Conservation (phyloP, 2,113 vertebrate genomes). For the Sorex araneus region DNA sequence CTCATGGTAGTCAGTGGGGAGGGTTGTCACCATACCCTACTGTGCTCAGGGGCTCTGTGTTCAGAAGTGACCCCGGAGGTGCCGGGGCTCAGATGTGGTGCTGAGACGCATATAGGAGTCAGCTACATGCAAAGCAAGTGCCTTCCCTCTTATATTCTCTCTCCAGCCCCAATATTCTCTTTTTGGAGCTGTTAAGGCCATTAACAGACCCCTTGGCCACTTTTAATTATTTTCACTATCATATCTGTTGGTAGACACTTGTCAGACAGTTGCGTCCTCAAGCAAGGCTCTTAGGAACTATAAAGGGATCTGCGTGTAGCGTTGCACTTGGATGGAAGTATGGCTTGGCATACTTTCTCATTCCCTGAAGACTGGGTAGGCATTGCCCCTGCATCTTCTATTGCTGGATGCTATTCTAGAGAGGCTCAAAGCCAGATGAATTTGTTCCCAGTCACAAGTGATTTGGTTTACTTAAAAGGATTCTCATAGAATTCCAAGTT, state of each 20-base stretch:
- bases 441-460: conserved; percentile 41
- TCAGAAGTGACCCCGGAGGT: too few relatives aligned
- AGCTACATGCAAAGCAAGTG: too few relatives aligned
- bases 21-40: too few relatives aligned
- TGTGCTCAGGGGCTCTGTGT: too few relatives aligned
- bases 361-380: conserved; percentile 49
- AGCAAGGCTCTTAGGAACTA: conserved; percentile 32
- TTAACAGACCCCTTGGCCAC: conserved; percentile 41
- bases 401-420: conserved; percentile 47
- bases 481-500: neutral
- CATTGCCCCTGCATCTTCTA: conserved; percentile 45
- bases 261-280: conserved; percentile 42
- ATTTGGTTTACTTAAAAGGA: conserved; percentile 52
- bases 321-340: conserved; percentile 51
- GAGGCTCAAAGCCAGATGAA: conserved; percentile 33
- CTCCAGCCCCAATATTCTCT: neutral
- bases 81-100: too few relatives aligned
- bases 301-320: conserved; percentile 46
- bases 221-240: conserved; percentile 55
- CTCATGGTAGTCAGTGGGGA: too few relatives aligned
- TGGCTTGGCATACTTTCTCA: conserved; percentile 36
- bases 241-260: conserved; percentile 52
- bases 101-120: too few relatives aligned
- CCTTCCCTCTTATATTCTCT: too few relatives aligned
- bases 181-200: conserved; percentile 28